Evolutionary conservation across 1,140 invertebrate genomes (phyloP).

Genomic region (Lysiphlebus fabarum): DNA sequence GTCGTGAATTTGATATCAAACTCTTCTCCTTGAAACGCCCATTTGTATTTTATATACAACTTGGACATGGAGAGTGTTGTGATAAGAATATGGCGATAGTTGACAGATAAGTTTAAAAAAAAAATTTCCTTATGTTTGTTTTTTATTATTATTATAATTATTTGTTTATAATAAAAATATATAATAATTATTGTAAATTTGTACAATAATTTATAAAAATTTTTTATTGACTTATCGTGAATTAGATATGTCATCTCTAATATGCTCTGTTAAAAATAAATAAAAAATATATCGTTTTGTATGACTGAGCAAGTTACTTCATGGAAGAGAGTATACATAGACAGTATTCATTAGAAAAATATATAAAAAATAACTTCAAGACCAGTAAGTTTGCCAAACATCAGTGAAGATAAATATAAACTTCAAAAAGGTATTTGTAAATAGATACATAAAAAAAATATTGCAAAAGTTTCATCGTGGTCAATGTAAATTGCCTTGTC

Average conservation of each 20-base stretch:
- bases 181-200: constrained; percentile 21
- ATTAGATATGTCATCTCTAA: constrained; percentile 25
- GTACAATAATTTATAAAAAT: background rate
- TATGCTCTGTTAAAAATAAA: constrained; percentile 13
- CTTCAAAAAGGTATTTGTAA: no score
- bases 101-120: background rate
- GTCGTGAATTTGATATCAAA: no score
- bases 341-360: constrained; percentile 20
- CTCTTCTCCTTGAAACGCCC: no score
- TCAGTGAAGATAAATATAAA: constrained; percentile 28
- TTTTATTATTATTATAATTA: background rate
- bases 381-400: constrained; percentile 38
- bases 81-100: constrained; percentile 6
- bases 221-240: constrained; percentile 19
- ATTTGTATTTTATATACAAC: no score
- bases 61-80: background rate
- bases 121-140: background rate
- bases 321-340: constrained; percentile 25
- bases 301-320: constrained; percentile 22
- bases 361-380: constrained; percentile 4
- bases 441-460: no score
- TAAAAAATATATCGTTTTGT: constrained; percentile 21
- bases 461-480: no score
- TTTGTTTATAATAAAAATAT: background rate
- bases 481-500: no score